A percentile compares a stretch with the other conserved stretches of the same genome.
Evolutionary conservation across 2,113 vertebrate species (phyloP).

Genomic region (Hippolais icterina): DNA sequence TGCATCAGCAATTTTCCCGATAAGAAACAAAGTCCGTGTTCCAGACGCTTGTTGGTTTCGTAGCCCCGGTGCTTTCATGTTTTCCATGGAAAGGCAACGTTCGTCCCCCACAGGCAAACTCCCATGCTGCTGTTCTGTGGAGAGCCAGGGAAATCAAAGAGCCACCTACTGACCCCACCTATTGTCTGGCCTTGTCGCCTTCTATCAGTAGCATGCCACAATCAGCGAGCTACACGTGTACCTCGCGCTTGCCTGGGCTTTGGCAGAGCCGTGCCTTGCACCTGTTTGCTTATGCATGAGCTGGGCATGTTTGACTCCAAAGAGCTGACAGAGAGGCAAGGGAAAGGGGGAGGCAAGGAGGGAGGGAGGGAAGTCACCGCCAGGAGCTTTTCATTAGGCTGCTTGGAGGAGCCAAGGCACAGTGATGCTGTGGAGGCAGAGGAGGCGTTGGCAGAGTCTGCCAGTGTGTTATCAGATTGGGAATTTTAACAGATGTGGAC

Average conservation of each 20-base stretch:
- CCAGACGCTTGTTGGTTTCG: background rate
- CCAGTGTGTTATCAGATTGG: background rate
- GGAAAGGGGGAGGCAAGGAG: background rate
- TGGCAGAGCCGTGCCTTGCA: conserved; percentile 73
- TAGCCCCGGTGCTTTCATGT: background rate
- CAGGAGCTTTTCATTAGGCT: conserved; percentile 13
- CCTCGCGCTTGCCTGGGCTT: conserved; percentile 67
- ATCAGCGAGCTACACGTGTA: conserved; percentile 77
- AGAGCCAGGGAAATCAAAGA: conserved; percentile 76
- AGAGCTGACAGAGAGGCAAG: background rate
- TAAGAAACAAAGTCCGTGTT: background rate
- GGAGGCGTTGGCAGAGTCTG: background rate
- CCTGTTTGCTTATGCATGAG: conserved; percentile 83
- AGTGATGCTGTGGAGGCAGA: background rate
- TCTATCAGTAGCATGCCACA: conserved; percentile 70
- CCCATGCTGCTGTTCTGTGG: conserved; percentile 55
- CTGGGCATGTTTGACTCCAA: conserved; percentile 69
- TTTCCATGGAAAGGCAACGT: background rate
- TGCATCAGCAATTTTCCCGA: background rate
- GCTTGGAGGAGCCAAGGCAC: background rate
- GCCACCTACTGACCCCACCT: conserved; percentile 76
- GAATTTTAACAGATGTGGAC: background rate
- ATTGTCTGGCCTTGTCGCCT: conserved; percentile 76
- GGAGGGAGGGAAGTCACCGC: background rate
- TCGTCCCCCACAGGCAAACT: conserved; percentile 34